Conservation (phyloP, 2,113 vertebrate species). For the Pterocles orientalis region DNA sequence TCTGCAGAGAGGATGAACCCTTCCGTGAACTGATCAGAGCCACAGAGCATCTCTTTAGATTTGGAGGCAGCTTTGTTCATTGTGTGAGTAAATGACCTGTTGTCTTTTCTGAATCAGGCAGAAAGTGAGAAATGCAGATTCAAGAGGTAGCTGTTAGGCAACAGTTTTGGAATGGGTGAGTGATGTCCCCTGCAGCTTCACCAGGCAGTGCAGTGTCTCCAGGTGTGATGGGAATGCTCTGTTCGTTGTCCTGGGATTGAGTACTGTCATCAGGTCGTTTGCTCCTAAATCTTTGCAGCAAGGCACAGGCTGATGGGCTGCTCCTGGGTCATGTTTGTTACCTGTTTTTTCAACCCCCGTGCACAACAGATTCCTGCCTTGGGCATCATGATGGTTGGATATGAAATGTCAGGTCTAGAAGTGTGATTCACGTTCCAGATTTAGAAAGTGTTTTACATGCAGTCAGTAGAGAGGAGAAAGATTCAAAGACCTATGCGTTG, state of each 20-base stretch:
- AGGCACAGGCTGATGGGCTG: neutral
- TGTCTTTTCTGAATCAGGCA: neutral
- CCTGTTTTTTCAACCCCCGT: neutral
- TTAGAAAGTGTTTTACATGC: neutral
- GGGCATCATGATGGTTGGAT: neutral
- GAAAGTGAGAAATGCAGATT: neutral
- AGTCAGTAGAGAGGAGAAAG: neutral
- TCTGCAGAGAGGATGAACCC: slow-evolving; percentile 53
- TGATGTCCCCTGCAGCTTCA: neutral
- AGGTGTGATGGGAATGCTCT: neutral
- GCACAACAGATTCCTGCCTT: neutral
- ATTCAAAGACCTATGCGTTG: neutral
- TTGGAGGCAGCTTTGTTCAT: slow-evolving; percentile 21
- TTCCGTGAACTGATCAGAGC: slow-evolving; percentile 64
- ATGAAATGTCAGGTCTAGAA: neutral
- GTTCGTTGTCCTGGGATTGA: neutral
- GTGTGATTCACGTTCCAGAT: neutral
- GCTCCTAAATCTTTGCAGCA: neutral
- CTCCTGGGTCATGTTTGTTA: neutral
- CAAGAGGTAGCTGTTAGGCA: neutral
- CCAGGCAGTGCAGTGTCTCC: neutral
- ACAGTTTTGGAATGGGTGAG: neutral
- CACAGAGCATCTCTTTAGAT: neutral
- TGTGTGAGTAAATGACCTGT: neutral
- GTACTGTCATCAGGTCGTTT: neutral